Conservation (phyloP, 2,113 vertebrate genomes). For the Benitochromis conjunctus region DNA sequence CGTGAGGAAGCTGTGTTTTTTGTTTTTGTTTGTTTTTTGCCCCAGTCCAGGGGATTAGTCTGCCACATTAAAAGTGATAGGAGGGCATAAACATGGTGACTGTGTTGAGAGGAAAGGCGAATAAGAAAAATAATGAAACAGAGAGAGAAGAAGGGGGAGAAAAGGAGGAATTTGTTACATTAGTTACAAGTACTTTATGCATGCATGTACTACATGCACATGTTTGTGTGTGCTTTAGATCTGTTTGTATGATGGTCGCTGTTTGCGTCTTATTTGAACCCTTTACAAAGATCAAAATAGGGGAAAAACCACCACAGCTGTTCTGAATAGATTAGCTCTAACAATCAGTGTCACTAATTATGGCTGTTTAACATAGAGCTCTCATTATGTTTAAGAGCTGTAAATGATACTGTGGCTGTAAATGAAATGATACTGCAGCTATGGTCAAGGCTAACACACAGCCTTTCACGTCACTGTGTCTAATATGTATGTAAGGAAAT, state of each 20-base stretch:
- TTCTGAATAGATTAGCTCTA: constrained; percentile 58
- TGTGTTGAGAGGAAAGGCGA: neutral
- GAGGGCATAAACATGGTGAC: neutral
- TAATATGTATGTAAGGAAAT: neutral
- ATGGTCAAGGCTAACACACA: neutral
- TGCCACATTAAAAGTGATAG: neutral
- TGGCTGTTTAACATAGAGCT: constrained; percentile 65
- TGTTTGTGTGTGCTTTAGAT: neutral
- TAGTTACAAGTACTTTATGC: neutral
- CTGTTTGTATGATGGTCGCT: neutral
- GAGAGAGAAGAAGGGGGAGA: neutral
- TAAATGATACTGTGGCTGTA: constrained; percentile 34
- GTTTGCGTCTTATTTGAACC: neutral
- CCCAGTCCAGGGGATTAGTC: neutral
- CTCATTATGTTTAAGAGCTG: constrained; percentile 57
- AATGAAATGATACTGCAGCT: constrained; percentile 29
- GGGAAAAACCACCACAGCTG: constrained; percentile 63
- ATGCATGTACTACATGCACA: neutral
- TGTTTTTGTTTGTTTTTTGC: neutral
- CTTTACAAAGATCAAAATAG: constrained; percentile 63
- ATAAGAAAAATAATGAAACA: neutral
- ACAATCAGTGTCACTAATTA: constrained; percentile 67
- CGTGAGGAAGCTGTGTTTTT: neutral
- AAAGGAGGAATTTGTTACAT: neutral
- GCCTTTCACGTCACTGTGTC: neutral